These are phyloP conservation scores for Tridacna gigas DNA, from an alignment of 2,888 invertebrate genomes.

Conservation along the genomic window DNA sequence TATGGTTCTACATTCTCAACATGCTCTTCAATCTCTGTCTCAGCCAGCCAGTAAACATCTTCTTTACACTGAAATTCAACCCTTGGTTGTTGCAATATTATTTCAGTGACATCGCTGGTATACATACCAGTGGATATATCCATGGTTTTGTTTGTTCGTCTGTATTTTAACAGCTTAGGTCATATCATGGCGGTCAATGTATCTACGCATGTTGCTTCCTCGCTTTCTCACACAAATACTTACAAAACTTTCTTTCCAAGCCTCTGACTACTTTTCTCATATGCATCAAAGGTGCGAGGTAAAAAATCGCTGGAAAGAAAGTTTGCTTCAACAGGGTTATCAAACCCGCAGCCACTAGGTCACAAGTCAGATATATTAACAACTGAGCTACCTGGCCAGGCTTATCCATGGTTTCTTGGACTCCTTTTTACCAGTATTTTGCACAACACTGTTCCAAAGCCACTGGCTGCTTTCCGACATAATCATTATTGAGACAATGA, in stretches of 20 bases:
- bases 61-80: slow-evolving; percentile 58
- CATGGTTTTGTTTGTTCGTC: neutral
- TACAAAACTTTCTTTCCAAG: neutral
- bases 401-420: too few relatives aligned
- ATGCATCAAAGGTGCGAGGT: neutral
- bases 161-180: neutral
- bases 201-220: neutral
- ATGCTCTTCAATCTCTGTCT: slow-evolving; percentile 75
- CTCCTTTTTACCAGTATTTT: too few relatives aligned
- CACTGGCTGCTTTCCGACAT: too few relatives aligned
- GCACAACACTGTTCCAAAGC: too few relatives aligned
- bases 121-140: too few relatives aligned
- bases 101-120: too few relatives aligned
- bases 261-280: neutral
- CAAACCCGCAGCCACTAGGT: neutral
- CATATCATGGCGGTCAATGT: neutral
- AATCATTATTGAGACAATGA: too few relatives aligned
- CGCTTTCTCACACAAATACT: neutral
- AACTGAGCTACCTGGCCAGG: neutral
- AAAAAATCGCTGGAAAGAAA: neutral
- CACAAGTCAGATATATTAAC: neutral
- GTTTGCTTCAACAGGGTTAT: neutral
- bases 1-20: slow-evolving; percentile 63
- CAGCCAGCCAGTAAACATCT: slow-evolving; percentile 73
- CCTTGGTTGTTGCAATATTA: too few relatives aligned